Base-by-base conservation (phyloP, 2,113 vertebrate species). In the Vicugna pacos region DNA sequence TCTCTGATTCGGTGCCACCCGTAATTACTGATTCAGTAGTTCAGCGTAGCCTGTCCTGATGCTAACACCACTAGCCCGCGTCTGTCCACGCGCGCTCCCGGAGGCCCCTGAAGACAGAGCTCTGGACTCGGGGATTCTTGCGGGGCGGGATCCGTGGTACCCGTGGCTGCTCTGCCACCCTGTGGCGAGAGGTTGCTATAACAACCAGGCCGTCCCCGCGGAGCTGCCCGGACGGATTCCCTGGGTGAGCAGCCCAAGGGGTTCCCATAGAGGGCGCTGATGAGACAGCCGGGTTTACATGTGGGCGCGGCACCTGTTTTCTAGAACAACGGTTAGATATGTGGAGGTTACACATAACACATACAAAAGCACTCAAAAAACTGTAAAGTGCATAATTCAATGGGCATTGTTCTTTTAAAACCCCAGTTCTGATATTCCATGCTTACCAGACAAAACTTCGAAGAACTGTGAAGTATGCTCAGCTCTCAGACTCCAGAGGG, bases 71-170 rank as follows among this genome's bases (percentile, higher is more conserved):
- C 50, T 24, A 35, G 50, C 10, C 50, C 32, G 14, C 8, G 24
- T 6, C 35, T 42, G 9, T 35, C 28, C 50, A 3, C 11, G 5
- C 4, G 1, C 0, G 0, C 8, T 32, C n/a, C 0, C 5, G 12
- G 17, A 32, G 32, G 17, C 13, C 20, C 50, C 28, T 32, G 38
- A 26, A 38, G 17, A 79, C 73, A 22, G 11, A 75, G 14, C 28
- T 42, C 65, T 2, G 22, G 16, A 10, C 52, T 7, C 42, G 5
- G 38, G 17, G 24, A 26, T 75, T 79, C 56, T 20, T 46, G 48
- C 8, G 0, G 24, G 0, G 8, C 50, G 0, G 9, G 32, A 28
- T 24, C 2, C 2, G 8, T 4, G 19, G 13, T 54, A 79, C 20
- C 82, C 8, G 2, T 0, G 81, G 48, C 17, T 62, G 64, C 48